Conservation (phyloP, 2,797 vertebrate genomes). For the Eupleurogrammus muticus region DNA sequence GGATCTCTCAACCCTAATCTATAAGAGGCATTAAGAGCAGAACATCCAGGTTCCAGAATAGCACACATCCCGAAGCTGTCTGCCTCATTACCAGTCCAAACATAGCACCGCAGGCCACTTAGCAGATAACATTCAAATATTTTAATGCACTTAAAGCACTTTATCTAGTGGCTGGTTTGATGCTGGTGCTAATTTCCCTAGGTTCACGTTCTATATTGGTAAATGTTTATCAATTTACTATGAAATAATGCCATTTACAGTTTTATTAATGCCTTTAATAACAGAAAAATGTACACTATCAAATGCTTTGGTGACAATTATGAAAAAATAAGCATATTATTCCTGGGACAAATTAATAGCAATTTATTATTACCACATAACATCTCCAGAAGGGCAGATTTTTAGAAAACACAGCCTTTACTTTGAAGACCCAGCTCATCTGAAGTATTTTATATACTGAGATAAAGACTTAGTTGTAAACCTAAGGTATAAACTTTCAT, state of each 20-base stretch:
- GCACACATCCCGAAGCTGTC: too few relatives aligned
- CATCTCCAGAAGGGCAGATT: conserved; percentile 5
- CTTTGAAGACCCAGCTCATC: background rate
- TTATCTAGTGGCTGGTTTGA: too few relatives aligned
- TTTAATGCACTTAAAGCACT: too few relatives aligned
- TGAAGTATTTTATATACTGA: background rate
- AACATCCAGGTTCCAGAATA: too few relatives aligned
- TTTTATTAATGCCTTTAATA: conserved; percentile 37
- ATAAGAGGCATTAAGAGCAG: too few relatives aligned
- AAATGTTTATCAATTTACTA: background rate
- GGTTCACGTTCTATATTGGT: too few relatives aligned
- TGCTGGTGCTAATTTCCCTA: too few relatives aligned
- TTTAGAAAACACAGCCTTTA: background rate
- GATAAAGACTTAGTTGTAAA: background rate
- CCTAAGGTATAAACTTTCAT: background rate
- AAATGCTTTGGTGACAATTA: conserved; percentile 25
- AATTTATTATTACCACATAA: background rate
- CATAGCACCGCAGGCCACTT: too few relatives aligned
- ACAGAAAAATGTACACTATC: conserved; percentile 26
- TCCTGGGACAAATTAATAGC: background rate
- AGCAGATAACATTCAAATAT: too few relatives aligned
- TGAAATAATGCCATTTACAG: background rate
- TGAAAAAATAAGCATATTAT: conserved; percentile 21
- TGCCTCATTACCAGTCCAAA: too few relatives aligned
- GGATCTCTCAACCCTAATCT: too few relatives aligned